phyloP scores from a whole-genome alignment of 1,140 invertebrate genomes.

The Coelopa frigida region DNA sequence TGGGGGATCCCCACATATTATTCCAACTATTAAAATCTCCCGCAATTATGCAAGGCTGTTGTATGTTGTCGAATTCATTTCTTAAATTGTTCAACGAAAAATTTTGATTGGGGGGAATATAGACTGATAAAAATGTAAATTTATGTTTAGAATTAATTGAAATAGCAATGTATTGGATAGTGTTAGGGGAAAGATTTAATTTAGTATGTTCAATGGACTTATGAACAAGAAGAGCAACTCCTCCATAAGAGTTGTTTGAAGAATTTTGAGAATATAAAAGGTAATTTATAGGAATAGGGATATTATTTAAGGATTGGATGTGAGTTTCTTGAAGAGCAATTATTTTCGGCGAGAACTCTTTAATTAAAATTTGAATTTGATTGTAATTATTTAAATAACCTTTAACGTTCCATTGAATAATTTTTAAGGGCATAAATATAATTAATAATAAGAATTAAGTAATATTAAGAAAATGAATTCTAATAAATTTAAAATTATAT shows the following conservation, averaged over 20 bases:
- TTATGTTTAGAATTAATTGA: not conserved
- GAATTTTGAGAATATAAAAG: not conserved
- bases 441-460: not conserved
- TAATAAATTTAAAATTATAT: not conserved
- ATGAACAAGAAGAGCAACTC: not conserved
- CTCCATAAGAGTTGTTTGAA: not conserved
- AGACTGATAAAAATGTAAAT: not conserved
- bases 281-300: not conserved
- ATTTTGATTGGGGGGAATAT: not conserved
- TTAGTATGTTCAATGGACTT: not conserved
- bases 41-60: not conserved
- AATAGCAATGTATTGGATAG: not conserved
- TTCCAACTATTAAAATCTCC: conserved; percentile 4
- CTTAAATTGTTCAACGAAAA: not conserved
- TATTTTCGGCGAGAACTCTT: not conserved
- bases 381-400: conserved; percentile 1
- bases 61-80: not conserved
- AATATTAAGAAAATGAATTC: too few species aligned
- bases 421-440: not conserved
- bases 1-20: not conserved
- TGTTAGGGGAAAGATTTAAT: not conserved
- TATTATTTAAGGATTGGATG: not conserved
- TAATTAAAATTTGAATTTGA: not conserved
- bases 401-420: conserved; percentile 3
- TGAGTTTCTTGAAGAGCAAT: conserved; percentile 5